phyloP scores from a whole-genome alignment of 92 coral and sea anemone genomes.

The Phenganax marumi region DNA sequence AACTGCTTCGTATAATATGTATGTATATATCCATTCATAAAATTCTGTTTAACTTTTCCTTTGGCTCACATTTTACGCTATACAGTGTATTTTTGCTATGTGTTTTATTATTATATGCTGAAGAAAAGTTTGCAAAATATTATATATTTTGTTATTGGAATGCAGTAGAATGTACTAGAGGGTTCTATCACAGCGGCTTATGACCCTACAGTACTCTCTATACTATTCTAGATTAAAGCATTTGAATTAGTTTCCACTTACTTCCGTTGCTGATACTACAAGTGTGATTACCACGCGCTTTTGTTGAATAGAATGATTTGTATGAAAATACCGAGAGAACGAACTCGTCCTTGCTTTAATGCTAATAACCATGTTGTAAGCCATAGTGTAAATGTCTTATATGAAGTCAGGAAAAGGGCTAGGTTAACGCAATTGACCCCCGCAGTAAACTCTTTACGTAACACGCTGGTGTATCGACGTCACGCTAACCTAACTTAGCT shows the following conservation, averaged over 20 bases:
- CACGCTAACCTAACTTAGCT: background rate
- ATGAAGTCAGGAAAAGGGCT: constrained; percentile 22
- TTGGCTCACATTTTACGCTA: no score
- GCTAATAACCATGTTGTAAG: constrained; percentile 27
- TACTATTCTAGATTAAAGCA: background rate
- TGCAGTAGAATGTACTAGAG: background rate
- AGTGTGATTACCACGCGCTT: background rate
- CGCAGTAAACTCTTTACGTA: constrained; percentile 10
- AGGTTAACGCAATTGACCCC: constrained; percentile 30
- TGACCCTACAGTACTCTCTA: background rate
- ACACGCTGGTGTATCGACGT: background rate
- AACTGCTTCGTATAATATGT: no score
- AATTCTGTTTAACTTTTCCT: no score
- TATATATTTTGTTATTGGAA: background rate
- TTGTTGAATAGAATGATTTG: background rate
- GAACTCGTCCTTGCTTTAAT: constrained; percentile 4
- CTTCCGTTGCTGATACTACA: background rate
- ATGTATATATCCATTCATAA: no score
- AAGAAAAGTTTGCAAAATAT: background rate
- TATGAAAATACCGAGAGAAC: background rate
- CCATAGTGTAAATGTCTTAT: constrained; percentile 21
- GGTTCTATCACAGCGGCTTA: background rate
- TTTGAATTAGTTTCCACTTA: background rate
- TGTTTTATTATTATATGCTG: background rate
- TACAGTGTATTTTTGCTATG: no score